Evolutionary conservation across 2,113 vertebrate species (phyloP).

Genomic region (Callospermophilus lateralis): DNA sequence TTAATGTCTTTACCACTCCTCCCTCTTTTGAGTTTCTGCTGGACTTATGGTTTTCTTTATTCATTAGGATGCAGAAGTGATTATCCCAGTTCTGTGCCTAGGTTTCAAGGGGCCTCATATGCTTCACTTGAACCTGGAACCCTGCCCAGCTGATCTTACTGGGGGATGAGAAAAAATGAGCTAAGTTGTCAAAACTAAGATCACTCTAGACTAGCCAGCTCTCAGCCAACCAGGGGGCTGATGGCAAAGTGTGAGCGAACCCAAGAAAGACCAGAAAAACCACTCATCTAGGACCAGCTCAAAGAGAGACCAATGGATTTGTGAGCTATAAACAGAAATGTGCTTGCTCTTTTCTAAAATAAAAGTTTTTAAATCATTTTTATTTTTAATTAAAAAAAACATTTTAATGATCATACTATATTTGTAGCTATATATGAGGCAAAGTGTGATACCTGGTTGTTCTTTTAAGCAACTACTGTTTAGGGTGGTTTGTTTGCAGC

Average conservation of each 20-base stretch:
- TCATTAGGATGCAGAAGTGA: background rate
- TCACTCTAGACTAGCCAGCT: background rate
- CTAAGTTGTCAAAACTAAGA: background rate
- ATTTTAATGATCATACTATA: background rate
- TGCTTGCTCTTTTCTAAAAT: background rate
- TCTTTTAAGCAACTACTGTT: constrained; percentile 10
- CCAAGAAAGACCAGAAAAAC: background rate
- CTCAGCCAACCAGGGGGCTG: background rate
- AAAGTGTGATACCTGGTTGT: background rate
- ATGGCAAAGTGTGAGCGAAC: background rate
- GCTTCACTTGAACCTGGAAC: background rate
- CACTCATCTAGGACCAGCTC: background rate
- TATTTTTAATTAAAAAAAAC: background rate
- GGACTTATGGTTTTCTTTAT: background rate
- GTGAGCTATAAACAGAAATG: background rate
- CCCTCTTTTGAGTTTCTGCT: background rate
- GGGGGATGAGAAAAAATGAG: background rate
- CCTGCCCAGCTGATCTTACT: background rate
- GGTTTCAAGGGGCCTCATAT: background rate
- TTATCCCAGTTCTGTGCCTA: background rate
- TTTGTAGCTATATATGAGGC: background rate
- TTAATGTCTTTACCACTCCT: background rate
- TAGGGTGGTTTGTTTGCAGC: background rate
- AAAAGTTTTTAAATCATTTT: background rate
- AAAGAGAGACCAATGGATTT: background rate